phyloP scores from a whole-genome alignment of 2,888 invertebrate genomes.

The Drosophila falleni region DNA sequence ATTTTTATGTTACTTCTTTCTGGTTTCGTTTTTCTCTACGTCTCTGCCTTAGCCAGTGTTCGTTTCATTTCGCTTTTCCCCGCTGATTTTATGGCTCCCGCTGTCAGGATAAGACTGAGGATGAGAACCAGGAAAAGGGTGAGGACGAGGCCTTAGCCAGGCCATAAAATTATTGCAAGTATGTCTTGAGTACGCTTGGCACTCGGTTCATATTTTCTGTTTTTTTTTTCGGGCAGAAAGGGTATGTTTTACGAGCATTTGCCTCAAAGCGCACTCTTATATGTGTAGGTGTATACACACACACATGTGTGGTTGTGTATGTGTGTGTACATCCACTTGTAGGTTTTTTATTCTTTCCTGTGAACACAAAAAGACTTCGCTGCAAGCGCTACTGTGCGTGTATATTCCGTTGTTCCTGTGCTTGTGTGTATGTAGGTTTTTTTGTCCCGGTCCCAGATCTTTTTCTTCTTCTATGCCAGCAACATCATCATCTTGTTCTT shows the following conservation, averaged over 20 bases:
- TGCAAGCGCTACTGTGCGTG: conserved; percentile 61
- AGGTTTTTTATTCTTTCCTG: conserved; percentile 74
- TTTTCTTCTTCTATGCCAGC: conserved; percentile 18
- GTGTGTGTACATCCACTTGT: conserved; percentile 69
- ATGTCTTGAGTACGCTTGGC: conserved; percentile 78
- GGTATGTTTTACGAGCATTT: conserved; percentile 75
- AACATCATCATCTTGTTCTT: conserved; percentile 23
- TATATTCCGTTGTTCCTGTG: conserved; percentile 51
- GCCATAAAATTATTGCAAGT: conserved; percentile 79
- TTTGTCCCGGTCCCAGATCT: conserved; percentile 26
- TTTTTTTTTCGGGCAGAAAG: conserved; percentile 54
- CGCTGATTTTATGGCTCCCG: conserved; percentile 70
- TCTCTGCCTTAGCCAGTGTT: conserved; percentile 23
- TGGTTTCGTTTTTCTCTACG: conserved; percentile 59
- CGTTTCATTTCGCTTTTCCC: conserved; percentile 62
- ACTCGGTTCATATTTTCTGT: conserved; percentile 59
- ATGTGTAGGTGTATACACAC: conserved; percentile 27
- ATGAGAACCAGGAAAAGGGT: conserved; percentile 12
- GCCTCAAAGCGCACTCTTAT: conserved; percentile 64
- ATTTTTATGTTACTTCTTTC: conserved; percentile 79
- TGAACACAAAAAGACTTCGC: conserved; percentile 73
- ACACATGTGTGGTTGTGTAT: conserved; percentile 12
- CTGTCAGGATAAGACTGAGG: conserved; percentile 22
- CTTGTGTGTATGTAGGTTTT: conserved; percentile 28
- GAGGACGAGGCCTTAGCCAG: conserved; percentile 56